Evolutionary conservation across 2,888 invertebrate genomes (phyloP).

Genomic region (Ecliptopera silaceata): DNA sequence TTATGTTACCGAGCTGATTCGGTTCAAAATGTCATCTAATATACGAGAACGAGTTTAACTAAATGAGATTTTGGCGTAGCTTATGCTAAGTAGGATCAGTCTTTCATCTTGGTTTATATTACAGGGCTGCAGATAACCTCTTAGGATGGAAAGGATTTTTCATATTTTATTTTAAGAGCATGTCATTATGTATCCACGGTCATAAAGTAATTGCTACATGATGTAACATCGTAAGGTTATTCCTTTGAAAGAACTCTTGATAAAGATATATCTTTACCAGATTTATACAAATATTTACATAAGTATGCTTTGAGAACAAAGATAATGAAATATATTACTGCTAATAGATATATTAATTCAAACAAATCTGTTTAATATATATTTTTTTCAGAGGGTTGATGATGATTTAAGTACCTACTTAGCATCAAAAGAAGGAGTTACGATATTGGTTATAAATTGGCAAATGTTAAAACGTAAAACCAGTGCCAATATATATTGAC

Average conservation of each 20-base stretch:
- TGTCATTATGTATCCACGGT: constrained; percentile 30
- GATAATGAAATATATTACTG: too few relatives aligned
- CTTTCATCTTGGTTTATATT: constrained; percentile 65
- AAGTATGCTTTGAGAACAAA: too few relatives aligned
- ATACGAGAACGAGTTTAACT: constrained; percentile 49
- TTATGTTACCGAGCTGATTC: constrained; percentile 17
- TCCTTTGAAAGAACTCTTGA: constrained; percentile 1
- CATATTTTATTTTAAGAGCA: constrained; percentile 39
- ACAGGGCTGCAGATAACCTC: constrained; percentile 50
- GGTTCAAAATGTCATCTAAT: constrained; percentile 48
- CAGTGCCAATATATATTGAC: constrained; percentile 14
- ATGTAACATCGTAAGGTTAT: constrained; percentile 19
- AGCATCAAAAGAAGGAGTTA: too few relatives aligned
- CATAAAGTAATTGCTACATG: constrained; percentile 33
- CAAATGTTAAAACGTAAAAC: constrained; percentile 8
- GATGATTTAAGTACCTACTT: too few relatives aligned
- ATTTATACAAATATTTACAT: too few relatives aligned
- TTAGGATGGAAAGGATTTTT: constrained; percentile 42
- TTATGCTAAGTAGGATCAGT: constrained; percentile 65
- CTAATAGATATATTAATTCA: too few relatives aligned
- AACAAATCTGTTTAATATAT: too few relatives aligned
- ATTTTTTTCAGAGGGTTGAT: too few relatives aligned
- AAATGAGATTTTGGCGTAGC: constrained; percentile 53
- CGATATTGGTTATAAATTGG: constrained; percentile 2
- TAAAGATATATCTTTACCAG: not conserved